Conservation (phyloP, 2,113 vertebrate species). For the Puntigrus tetrazona region DNA sequence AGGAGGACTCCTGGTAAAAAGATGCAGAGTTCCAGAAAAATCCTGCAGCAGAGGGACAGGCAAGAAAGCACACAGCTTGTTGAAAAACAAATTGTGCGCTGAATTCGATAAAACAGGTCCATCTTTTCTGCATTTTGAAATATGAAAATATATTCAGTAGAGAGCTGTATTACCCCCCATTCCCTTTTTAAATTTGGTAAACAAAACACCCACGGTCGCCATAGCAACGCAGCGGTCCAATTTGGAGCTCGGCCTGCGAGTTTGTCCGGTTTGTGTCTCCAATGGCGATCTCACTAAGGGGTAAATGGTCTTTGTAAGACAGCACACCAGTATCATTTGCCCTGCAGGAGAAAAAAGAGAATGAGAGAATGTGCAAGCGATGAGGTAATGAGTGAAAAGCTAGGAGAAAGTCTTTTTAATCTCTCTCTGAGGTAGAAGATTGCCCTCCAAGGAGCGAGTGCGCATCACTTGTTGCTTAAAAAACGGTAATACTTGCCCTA, state of each 20-base stretch:
- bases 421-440: slow-evolving; percentile 1
- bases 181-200: slow-evolving; percentile 44
- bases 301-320: slow-evolving; percentile 96
- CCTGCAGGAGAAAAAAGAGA: slow-evolving; percentile 74
- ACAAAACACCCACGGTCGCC: slow-evolving; percentile 92
- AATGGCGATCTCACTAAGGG: slow-evolving; percentile 92
- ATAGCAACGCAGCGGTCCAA: slow-evolving; percentile 95
- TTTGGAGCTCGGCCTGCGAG: slow-evolving; percentile 88
- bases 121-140: slow-evolving; percentile 12
- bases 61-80: not conserved
- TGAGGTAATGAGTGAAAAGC: slow-evolving; percentile 33
- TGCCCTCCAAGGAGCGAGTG: not conserved
- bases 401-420: slow-evolving; percentile 23
- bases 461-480: slow-evolving; percentile 39
- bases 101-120: not conserved
- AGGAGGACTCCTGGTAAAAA: slow-evolving; percentile 89
- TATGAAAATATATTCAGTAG: slow-evolving; percentile 52
- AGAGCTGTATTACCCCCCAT: slow-evolving; percentile 19
- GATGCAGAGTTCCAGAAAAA: slow-evolving; percentile 93
- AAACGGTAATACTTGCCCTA: slow-evolving; percentile 11
- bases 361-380: not conserved
- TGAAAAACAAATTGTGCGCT: slow-evolving; percentile 10
- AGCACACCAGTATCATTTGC: slow-evolving; percentile 91
- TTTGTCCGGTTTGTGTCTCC: slow-evolving; percentile 92
- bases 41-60: slow-evolving; percentile 74